Percentiles rank a stretch among this genome's conserved stretches.
These are phyloP conservation scores for Echeneis naucrates DNA, from an alignment of 2,797 vertebrate species.

Conservation along the genomic window DNA sequence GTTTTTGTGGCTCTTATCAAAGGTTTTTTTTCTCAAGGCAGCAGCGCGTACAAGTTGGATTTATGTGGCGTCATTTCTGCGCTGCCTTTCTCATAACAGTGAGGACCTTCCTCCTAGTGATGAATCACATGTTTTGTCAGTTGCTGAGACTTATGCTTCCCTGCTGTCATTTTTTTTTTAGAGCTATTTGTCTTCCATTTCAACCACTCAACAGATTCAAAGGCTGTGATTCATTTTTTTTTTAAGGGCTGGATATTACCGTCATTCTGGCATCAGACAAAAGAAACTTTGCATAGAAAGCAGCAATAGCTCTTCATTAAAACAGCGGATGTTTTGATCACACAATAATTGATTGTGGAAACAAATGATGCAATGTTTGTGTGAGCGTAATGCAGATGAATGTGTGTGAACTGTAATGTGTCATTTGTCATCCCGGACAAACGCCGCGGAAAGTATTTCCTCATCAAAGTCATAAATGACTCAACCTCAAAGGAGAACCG, in stretches of 20 bases:
- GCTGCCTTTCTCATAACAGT: slow-evolving; percentile 44
- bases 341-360: slow-evolving; percentile 40
- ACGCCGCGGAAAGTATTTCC: slow-evolving; percentile 14
- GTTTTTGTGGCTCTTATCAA: slow-evolving; percentile 30
- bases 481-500: slow-evolving; percentile 5
- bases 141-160: slow-evolving; percentile 31
- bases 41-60: slow-evolving; percentile 31
- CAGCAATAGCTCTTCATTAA: slow-evolving; percentile 37
- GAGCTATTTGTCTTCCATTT: slow-evolving; percentile 48
- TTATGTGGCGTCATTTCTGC: slow-evolving; percentile 47
- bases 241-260: slow-evolving; percentile 25
- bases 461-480: slow-evolving; percentile 17
- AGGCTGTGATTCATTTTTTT: slow-evolving; percentile 54
- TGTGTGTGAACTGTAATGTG: slow-evolving; percentile 1
- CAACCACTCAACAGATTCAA: slow-evolving; percentile 33
- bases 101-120: slow-evolving; percentile 31
- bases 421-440: slow-evolving; percentile 26
- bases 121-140: slow-evolving; percentile 48
- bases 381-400: slow-evolving; percentile 19
- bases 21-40: slow-evolving; percentile 12
- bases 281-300: slow-evolving; percentile 24
- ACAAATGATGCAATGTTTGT: slow-evolving; percentile 16
- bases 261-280: slow-evolving; percentile 19
- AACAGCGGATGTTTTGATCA: slow-evolving; percentile 34
- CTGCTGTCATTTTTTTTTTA: slow-evolving; percentile 61